Base-by-base conservation (phyloP, 2,113 vertebrate genomes). In the Clarias macrocephalus region DNA sequence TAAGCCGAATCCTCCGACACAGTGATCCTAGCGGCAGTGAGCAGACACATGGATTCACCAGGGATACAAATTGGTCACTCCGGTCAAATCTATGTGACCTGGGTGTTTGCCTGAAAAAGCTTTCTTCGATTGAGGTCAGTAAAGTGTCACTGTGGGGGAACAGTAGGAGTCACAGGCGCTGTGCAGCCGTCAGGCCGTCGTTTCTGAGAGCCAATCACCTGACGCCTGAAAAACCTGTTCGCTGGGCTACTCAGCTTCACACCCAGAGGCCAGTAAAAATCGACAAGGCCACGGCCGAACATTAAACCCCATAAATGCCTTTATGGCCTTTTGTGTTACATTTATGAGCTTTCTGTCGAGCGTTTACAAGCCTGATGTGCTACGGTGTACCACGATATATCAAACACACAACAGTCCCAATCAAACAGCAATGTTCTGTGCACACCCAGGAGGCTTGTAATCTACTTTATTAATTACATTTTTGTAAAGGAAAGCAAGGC, bases 41-140 rank as follows among this genome's bases (percentile, higher is more conserved):
- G 37, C 68, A n/a, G 65, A 33, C 42, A 63, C 33, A 62, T 28
- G 37, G 63, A 72, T 70, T 79, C 42, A 23, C 68, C 73, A 79
- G 86, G 76, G 52, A 88, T 75, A 76, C 33, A 62, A 72, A 88
- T 70, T 85, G 81, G 79, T 80, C 82, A 84, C 19, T 83, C 65
- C 70, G 81, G 80, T 90, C 89, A 88, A 87, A 89, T 86, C 70
- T 81, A 56, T 72, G 28, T 79, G 81, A 84, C 81, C 82, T 79
- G 75, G 56, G 86, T 86, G 88, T 68, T 63, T 87, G 68, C 60
- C 84, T 89, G 28, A 52, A 81, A 88, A 83, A 63, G 57, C 66
- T 76, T 81, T 88, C 84, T 80, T 73, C 90, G 56, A 89, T 83
- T 80, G 86, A 80, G 88, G 90, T 89, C 89, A 86, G 86, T 77